These are phyloP conservation scores for Laodelphax striatellus DNA, from an alignment of 1,140 invertebrate genomes.

Conservation along the genomic window DNA sequence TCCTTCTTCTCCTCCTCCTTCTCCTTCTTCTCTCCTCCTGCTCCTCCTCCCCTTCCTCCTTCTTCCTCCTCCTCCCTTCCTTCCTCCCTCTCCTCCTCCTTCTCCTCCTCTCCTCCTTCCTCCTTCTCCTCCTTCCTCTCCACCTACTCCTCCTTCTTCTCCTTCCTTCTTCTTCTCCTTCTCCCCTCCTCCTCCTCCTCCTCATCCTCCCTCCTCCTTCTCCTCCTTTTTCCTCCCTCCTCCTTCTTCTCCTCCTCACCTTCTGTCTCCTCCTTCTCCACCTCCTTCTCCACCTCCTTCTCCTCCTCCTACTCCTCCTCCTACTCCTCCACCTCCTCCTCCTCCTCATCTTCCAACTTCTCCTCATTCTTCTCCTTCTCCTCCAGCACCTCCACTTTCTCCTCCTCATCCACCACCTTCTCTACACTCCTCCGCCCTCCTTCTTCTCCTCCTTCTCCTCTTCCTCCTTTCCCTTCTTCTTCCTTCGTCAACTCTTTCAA, in stretches of 20 bases:
- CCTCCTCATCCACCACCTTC: too few relatives aligned
- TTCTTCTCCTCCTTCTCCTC: too few relatives aligned
- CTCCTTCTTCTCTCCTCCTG: neutral
- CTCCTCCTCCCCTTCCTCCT: neutral
- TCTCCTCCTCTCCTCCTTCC: neutral
- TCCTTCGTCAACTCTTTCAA: too few relatives aligned
- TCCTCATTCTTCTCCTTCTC: slow-evolving; percentile 14
- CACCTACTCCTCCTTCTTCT: neutral
- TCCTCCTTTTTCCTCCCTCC: neutral
- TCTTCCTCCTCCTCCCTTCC: neutral
- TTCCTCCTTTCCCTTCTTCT: too few relatives aligned
- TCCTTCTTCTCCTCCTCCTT: too few relatives aligned
- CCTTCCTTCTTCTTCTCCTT: slow-evolving; percentile 7
- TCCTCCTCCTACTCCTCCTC: too few relatives aligned
- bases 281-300: too few relatives aligned
- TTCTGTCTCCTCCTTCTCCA: too few relatives aligned
- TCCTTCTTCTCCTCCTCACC: slow-evolving; percentile 1
- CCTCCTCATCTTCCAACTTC: too few relatives aligned
- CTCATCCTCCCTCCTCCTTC: neutral
- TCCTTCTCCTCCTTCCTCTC: neutral
- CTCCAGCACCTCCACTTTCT: too few relatives aligned
- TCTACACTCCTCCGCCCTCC: too few relatives aligned
- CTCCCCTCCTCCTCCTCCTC: neutral
- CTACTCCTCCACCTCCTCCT: too few relatives aligned
- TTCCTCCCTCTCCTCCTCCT: neutral